Evolutionary conservation across 30 jellyfish, hydroid and myxozoan genomes (phyloP).

Genomic region (Aurelia aurita): DNA sequence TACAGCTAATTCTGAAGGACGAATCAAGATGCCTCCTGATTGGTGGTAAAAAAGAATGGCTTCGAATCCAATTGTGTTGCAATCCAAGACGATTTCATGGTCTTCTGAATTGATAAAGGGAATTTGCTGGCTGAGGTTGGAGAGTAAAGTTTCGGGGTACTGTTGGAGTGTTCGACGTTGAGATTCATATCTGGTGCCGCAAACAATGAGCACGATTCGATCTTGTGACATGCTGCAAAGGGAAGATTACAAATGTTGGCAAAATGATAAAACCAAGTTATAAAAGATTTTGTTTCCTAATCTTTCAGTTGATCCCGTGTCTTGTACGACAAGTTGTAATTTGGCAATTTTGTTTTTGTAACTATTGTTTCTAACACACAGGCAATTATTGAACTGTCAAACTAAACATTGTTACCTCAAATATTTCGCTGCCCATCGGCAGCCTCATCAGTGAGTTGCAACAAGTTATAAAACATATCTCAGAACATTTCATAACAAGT

Average conservation of each 20-base stretch:
- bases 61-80: constrained; percentile 61
- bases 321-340: no score
- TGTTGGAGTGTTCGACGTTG: constrained; percentile 43
- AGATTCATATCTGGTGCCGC: constrained; percentile 67
- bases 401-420: no score
- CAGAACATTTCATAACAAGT: no score
- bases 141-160: constrained; percentile 66
- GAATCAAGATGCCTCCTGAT: constrained; percentile 23
- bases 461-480: no score
- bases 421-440: no score
- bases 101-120: background rate
- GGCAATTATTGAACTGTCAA: no score
- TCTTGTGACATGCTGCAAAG: background rate
- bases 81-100: constrained; percentile 17
- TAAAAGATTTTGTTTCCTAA: no score
- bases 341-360: no score
- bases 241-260: background rate
- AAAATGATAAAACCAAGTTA: no score
- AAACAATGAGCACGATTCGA: constrained; percentile 45
- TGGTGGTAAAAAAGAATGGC: constrained; percentile 71
- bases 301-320: no score
- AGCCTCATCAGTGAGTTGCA: no score
- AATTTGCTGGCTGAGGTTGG: background rate
- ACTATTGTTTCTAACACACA: no score
- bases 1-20: constrained; percentile 41